Percentiles rank a stretch among this genome's conserved stretches.
These are phyloP conservation scores for Maccullochella peelii DNA, from an alignment of 2,113 vertebrate species.

Conservation along the genomic window DNA sequence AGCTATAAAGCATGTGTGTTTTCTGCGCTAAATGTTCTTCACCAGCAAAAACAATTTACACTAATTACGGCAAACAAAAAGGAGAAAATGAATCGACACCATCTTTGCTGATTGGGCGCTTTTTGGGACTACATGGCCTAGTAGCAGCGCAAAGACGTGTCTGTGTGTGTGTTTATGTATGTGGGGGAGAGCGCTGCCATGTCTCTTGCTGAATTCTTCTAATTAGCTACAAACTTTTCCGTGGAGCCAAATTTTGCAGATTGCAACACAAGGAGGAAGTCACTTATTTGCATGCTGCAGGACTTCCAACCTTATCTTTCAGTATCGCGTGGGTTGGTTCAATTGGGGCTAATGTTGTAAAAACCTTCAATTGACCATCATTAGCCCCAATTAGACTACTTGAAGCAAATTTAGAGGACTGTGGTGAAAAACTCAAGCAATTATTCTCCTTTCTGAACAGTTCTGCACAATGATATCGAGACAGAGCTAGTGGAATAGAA, in stretches of 20 bases:
- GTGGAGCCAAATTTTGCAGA: conserved; percentile 50
- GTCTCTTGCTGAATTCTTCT: conserved; percentile 34
- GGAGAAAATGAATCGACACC: conserved; percentile 49
- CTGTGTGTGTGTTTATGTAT: neutral
- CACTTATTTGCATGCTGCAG: conserved; percentile 11
- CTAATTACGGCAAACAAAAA: conserved; percentile 75
- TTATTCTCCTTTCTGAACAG: conserved; percentile 24
- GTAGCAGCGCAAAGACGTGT: neutral
- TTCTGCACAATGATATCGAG: neutral
- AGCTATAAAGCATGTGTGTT: conserved; percentile 46
- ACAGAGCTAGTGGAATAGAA: neutral
- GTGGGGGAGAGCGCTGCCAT: conserved; percentile 2
- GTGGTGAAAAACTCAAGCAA: neutral
- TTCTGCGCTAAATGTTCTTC: conserved; percentile 34
- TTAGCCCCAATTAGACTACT: conserved; percentile 67
- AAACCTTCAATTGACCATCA: conserved; percentile 48
- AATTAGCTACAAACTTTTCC: conserved; percentile 53
- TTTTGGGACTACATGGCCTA: conserved; percentile 36
- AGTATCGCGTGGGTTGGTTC: conserved; percentile 25
- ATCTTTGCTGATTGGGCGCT: conserved; percentile 59
- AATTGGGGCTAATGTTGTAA: conserved; percentile 53
- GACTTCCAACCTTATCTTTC: conserved; percentile 27
- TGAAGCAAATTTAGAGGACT: conserved; percentile 40
- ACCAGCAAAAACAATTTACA: conserved; percentile 67
- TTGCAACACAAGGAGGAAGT: conserved; percentile 30